Evolutionary conservation across 2,797 vertebrate species (phyloP).

Genomic region (Peromyscus nudipes): DNA sequence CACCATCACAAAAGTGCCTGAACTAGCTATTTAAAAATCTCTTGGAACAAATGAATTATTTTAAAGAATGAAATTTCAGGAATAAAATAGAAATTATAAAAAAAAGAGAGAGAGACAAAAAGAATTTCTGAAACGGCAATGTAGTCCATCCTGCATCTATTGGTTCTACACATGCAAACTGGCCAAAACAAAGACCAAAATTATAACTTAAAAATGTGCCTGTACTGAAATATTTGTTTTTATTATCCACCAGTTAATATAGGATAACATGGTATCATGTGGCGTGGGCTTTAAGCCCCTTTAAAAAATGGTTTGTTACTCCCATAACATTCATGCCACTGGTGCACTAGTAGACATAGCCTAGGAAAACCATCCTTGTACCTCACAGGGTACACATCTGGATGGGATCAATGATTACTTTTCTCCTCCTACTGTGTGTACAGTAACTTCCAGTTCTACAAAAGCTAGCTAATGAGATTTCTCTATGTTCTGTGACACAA

Average conservation of each 20-base stretch:
- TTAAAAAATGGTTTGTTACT: background rate
- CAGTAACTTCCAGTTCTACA: background rate
- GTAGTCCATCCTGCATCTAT: background rate
- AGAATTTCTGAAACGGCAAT: background rate
- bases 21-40: background rate
- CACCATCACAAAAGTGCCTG: background rate
- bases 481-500: background rate
- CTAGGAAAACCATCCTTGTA: background rate
- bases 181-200: background rate
- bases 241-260: background rate
- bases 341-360: too few species aligned
- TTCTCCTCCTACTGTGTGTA: background rate
- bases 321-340: background rate
- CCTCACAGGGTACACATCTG: background rate
- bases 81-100: background rate
- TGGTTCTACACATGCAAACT: background rate
- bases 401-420: too few species aligned
- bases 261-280: background rate
- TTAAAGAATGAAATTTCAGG: background rate
- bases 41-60: slow-evolving; percentile 13
- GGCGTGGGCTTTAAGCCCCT: background rate
- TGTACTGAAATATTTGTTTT: background rate
- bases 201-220: background rate
- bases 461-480: background rate
- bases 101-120: background rate